Base-by-base conservation (phyloP, 1,140 invertebrate genomes). In the Fopius arisanus region DNA sequence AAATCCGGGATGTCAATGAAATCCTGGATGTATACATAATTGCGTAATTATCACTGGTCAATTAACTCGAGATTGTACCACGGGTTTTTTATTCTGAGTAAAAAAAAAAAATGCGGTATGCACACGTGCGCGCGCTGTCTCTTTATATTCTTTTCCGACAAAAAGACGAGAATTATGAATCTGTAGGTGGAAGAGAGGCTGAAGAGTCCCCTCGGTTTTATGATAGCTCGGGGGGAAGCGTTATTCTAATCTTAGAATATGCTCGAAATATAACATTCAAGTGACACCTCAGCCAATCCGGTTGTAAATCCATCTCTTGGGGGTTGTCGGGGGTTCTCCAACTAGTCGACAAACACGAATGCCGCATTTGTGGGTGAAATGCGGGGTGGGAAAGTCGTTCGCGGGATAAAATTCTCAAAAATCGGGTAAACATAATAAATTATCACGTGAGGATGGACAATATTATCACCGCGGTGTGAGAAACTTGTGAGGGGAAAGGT, bases 181-280 rank as follows among this genome's bases (percentile, higher is more conserved):
- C 59, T 21, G 66, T 48, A 76, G 48, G 66, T 59, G 67, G 69
- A 70, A 40, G 63, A 59, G 73, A 40, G 33, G 54, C 69, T 72
- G 67, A 75, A 66, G 59, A 65, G 40, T 48, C 62, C 29, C 40
- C 63, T 66, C 28, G 19, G 37, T 48, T 31, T 72, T 40, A 31
- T 43, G 21, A 26, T 63, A 41, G 26, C 19, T 31, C 41, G 62
- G 59, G 41, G 77, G 80, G 70, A 75, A 48, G 76, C 76, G 75
- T 51, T n/a, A 76, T 78, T 82, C 85, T 86, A 87, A 87, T 86
- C 79, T 83, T 86, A 87, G 84, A 81, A 77, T 76, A 77, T 77
- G 81, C 86, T 85, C 82, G 78, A 87, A 86, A 87, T 86, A 86
- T 86, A 85, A 86, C 84, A 79, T 65, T 59, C 23, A 26, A 82